A percentile compares a stretch with the other conserved stretches of the same genome.
These are phyloP conservation scores for Thelaira solivaga DNA, from an alignment of 2,888 invertebrate genomes.

Conservation along the genomic window DNA sequence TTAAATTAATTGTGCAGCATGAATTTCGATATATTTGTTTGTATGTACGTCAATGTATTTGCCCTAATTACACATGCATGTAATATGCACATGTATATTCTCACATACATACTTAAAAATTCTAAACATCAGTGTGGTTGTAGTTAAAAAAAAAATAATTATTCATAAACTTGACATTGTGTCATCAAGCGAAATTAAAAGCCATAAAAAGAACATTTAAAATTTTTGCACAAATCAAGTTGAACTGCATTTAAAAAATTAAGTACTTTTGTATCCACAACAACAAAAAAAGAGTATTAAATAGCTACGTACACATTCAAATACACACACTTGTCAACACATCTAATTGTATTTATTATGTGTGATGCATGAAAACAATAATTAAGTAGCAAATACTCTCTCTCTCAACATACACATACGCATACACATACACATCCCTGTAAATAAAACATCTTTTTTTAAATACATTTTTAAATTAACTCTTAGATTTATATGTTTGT, in stretches of 20 bases:
- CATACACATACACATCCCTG: too few relatives aligned
- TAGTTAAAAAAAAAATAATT: slow-evolving; percentile 30
- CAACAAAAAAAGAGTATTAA: slow-evolving; percentile 2
- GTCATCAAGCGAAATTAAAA: slow-evolving; percentile 33
- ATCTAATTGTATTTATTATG: too few relatives aligned
- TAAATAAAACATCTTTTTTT: too few relatives aligned
- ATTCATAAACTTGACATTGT: slow-evolving; percentile 56
- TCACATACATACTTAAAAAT: too few relatives aligned
- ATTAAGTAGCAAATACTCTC: slow-evolving; percentile 23
- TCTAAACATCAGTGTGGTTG: not conserved
- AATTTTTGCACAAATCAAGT: slow-evolving; percentile 27
- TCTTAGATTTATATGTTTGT: not conserved
- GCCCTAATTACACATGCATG: too few relatives aligned
- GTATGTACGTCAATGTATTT: too few relatives aligned
- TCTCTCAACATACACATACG: not conserved
- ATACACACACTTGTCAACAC: not conserved
- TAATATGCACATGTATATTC: too few relatives aligned
- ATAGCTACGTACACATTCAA: not conserved
- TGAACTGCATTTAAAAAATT: slow-evolving; percentile 31
- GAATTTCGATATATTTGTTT: too few relatives aligned
- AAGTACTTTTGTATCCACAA: slow-evolving; percentile 25
- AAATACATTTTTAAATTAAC: not conserved
- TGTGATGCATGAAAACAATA: not conserved
- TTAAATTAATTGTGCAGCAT: too few relatives aligned
- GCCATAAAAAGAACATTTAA: slow-evolving; percentile 1